phyloP scores from a whole-genome alignment of 23 tunicate species.

The Botrylloides violaceus region DNA sequence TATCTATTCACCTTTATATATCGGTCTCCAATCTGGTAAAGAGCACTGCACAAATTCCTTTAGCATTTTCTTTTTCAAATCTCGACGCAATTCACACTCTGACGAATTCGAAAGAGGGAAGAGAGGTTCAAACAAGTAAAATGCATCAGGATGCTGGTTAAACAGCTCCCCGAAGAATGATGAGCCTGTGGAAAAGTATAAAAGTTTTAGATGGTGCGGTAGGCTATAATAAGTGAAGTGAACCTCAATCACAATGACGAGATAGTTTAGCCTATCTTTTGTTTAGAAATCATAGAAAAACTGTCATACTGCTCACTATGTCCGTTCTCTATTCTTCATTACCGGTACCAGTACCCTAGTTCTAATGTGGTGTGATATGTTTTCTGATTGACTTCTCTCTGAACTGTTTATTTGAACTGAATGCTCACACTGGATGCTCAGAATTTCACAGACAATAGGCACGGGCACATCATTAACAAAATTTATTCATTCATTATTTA shows the following conservation, averaged over 20 bases:
- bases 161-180: slow-evolving; percentile 23
- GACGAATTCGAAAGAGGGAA: slow-evolving; percentile 15
- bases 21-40: slow-evolving; percentile 9
- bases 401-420: too few species aligned
- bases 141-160: slow-evolving; percentile 27
- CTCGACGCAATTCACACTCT: not conserved
- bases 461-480: too few species aligned
- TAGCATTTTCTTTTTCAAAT: slow-evolving; percentile 10
- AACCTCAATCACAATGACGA: not conserved
- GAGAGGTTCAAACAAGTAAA: slow-evolving; percentile 24
- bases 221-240: not conserved
- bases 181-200: not conserved
- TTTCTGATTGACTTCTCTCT: too few species aligned
- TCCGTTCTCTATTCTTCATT: too few species aligned
- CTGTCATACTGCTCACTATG: too few species aligned
- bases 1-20: slow-evolving; percentile 4
- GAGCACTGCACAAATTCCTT: slow-evolving; percentile 4
- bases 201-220: not conserved
- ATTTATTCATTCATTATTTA: too few species aligned
- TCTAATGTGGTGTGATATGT: too few species aligned
- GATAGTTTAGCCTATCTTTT: too few species aligned
- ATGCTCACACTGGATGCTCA: too few species aligned
- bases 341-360: too few species aligned
- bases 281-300: too few species aligned
- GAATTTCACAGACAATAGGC: too few species aligned